Evolutionary conservation across 2,888 invertebrate species (phyloP).

Genomic region (Nineta flava): DNA sequence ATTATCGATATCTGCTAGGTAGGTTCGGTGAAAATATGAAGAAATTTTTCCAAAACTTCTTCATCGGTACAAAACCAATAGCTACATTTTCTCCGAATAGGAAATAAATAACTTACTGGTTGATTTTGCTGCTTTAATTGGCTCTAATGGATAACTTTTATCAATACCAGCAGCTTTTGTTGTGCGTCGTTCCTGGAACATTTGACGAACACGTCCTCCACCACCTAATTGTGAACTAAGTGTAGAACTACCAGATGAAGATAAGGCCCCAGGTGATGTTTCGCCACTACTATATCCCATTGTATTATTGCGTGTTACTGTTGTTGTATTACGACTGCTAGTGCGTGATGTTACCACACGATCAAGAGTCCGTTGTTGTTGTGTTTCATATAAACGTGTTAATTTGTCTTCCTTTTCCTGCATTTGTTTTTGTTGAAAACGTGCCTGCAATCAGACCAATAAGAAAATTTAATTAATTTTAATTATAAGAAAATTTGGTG

Average conservation of each 20-base stretch:
- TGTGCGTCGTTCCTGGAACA: conserved; percentile 63
- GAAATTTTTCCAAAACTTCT: no score
- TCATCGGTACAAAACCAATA: no score
- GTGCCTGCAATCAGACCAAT: conserved; percentile 39
- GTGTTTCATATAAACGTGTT: conserved; percentile 44
- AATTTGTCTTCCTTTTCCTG: conserved; percentile 67
- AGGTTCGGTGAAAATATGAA: no score
- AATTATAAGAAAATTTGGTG: neutral
- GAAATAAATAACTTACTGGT: neutral
- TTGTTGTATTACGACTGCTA: conserved; percentile 6
- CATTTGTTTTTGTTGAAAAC: conserved; percentile 68
- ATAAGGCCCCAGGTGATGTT: neutral
- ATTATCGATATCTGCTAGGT: no score
- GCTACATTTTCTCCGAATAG: no score
- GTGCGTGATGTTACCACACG: conserved; percentile 35
- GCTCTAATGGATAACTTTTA: conserved; percentile 67
- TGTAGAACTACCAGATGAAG: conserved; percentile 1
- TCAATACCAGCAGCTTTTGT: conserved; percentile 55
- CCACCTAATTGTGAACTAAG: conserved; percentile 3
- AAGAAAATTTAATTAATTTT: neutral
- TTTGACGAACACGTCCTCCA: conserved; percentile 52
- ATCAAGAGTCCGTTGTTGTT: conserved; percentile 48
- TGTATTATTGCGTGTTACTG: conserved; percentile 11
- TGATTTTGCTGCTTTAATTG: conserved; percentile 32
- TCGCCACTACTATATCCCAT: conserved; percentile 10